phyloP scores from a whole-genome alignment of 2,113 vertebrate species.

The Microtus oregoni region DNA sequence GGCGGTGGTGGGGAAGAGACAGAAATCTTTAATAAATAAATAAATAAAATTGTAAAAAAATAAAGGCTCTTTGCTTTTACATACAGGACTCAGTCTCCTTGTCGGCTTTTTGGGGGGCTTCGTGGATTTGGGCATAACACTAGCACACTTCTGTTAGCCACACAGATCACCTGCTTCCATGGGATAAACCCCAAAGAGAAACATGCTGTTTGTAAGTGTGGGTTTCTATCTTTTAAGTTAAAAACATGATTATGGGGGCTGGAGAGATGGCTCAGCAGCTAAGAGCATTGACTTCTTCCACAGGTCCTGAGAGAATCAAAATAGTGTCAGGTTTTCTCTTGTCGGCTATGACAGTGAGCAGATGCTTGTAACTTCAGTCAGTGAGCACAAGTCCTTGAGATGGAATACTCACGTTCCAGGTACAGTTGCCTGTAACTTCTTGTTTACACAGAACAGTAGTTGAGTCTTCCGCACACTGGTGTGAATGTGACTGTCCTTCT shows the following conservation, averaged over 20 bases:
- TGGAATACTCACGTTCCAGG: background rate
- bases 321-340: background rate
- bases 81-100: too few species aligned
- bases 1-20: too few species aligned
- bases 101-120: too few species aligned
- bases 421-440: background rate
- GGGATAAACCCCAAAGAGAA: background rate
- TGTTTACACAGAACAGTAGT: background rate
- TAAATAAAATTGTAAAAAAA: too few species aligned
- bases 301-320: background rate
- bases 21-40: too few species aligned
- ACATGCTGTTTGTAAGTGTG: background rate
- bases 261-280: background rate
- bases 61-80: too few species aligned
- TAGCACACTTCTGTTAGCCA: background rate
- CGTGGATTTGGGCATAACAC: too few species aligned
- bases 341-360: background rate
- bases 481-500: background rate
- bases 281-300: background rate
- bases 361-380: background rate
- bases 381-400: background rate
- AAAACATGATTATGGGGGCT: background rate
- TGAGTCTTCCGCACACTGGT: background rate
- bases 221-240: background rate
- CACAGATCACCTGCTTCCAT: background rate